These are phyloP conservation scores for Eudasyphora cyanicolor DNA, from an alignment of 2,888 invertebrate species.

Conservation along the genomic window DNA sequence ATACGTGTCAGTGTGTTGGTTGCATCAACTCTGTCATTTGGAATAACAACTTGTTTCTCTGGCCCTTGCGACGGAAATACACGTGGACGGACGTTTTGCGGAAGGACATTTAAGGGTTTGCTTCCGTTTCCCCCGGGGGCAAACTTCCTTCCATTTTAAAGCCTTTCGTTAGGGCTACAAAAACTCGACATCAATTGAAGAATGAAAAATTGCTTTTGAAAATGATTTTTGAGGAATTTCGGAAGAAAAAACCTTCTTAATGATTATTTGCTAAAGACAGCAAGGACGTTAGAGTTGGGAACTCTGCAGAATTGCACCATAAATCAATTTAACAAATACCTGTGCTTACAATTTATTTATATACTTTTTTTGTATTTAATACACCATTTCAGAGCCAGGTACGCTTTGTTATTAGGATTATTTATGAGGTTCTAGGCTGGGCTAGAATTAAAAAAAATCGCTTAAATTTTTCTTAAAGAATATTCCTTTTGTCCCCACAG, in stretches of 20 bases:
- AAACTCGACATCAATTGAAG: background rate
- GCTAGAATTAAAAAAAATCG: no score
- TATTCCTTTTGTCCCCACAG: no score
- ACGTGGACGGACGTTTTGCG: background rate
- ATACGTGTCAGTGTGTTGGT: no score
- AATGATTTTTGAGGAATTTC: background rate
- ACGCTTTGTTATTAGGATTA: background rate
- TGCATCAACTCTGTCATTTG: background rate
- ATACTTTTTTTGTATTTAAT: background rate
- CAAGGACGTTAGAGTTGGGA: background rate
- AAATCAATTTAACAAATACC: slow-evolving; percentile 17
- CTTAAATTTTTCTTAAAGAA: background rate
- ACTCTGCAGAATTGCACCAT: background rate
- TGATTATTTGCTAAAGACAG: background rate
- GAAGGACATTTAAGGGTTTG: background rate
- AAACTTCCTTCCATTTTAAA: background rate
- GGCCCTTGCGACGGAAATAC: background rate
- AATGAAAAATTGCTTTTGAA: background rate
- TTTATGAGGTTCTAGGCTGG: background rate
- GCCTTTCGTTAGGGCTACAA: background rate
- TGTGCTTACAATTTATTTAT: background rate
- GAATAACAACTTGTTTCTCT: slow-evolving; percentile 19
- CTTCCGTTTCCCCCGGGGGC: background rate
- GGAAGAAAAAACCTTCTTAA: background rate
- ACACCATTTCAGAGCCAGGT: background rate